Evolutionary conservation across 2,113 vertebrate species (phyloP), one percentile per base, ranked within the genome.

Genomic region (Hepsetus odoe): DNA sequence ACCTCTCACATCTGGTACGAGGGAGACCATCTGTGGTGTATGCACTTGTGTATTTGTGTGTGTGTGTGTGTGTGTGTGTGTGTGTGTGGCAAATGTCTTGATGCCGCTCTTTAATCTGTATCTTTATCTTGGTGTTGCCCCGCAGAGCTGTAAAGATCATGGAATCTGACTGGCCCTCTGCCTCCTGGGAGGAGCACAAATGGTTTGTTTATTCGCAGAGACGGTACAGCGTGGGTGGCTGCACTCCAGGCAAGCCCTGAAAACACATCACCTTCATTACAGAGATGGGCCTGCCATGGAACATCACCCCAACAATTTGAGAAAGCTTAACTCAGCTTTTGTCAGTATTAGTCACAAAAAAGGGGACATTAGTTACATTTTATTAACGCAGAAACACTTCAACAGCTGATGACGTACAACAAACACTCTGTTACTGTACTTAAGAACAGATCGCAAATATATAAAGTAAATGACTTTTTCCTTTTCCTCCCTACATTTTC

Each of bases 1-100:
- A 64, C 67, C 67, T 76, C 64, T 78, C 67, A 81, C 84, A 80
- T 83, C 81, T 85, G 84, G 66, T 73, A 74, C 20, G 59, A 66
- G 61, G 26, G 78, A 67, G 69, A 72, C 71, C 79, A 85, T 85
- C 84, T 83, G 84, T n/a, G 65, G 46, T 51, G 28, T 44, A 30
- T 65, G 46, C 28, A 44, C 30, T 44, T 59, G 32, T 44, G 56
- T 70, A 55, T 38, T 28, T 40, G 42, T 71, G 67, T 78, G 40
- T 69, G 32, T 58, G 75, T 77, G 66, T 56, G 55, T 67, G 49
- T 67, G 67, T 78, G 40, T 69, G 32, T 58, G 75, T 77, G 66
- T 56, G 55, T 67, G 49, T 65, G n/a, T n/a, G 49, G 30, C 67
- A 62, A 58, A 78, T 71, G 67, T 77, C 40, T 70, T 42, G 33